Evolutionary conservation across 1,140 invertebrate species (phyloP).

Genomic region (Drosophila repletoides): DNA sequence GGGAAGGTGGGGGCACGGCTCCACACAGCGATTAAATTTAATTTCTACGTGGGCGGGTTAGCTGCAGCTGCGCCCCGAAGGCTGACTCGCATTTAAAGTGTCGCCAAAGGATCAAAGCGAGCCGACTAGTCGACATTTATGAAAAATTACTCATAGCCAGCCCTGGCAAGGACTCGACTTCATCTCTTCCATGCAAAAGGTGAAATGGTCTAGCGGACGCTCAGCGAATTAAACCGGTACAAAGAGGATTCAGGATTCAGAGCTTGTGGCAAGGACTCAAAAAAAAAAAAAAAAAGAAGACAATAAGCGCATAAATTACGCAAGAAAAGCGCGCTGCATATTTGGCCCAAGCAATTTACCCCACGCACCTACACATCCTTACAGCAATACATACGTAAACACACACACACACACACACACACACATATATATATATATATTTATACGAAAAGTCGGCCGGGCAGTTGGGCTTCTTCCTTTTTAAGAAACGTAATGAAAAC

Average conservation of each 20-base stretch:
- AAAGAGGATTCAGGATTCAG: conserved; percentile 7
- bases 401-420: conserved; percentile 26
- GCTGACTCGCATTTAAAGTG: conserved; percentile 39
- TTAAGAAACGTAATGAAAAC: conserved; percentile 76
- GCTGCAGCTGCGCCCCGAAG: conserved; percentile 52
- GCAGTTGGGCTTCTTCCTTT: conserved; percentile 28
- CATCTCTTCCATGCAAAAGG: conserved; percentile 1
- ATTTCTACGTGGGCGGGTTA: conserved; percentile 62
- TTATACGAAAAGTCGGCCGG: conserved; percentile 9
- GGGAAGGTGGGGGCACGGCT: conserved; percentile 38
- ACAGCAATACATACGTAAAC: conserved; percentile 14
- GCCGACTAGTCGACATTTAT: conserved; percentile 57
- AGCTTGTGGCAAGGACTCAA: background rate
- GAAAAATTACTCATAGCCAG: conserved; percentile 75
- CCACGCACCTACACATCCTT: too few relatives aligned
- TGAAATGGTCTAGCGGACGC: conserved; percentile 20
- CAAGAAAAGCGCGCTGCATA: conserved; percentile 52
- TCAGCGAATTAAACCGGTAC: conserved; percentile 36
- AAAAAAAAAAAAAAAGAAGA: conserved; percentile 29
- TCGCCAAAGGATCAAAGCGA: conserved; percentile 69
- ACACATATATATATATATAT: conserved; percentile 9
- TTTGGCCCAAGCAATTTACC: conserved; percentile 8
- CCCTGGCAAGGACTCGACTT: conserved; percentile 42
- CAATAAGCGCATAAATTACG: conserved; percentile 80
- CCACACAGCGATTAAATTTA: conserved; percentile 73